These are phyloP conservation scores for Nymphalis polychloros DNA, from an alignment of 2,888 invertebrate species.

Conservation along the genomic window DNA sequence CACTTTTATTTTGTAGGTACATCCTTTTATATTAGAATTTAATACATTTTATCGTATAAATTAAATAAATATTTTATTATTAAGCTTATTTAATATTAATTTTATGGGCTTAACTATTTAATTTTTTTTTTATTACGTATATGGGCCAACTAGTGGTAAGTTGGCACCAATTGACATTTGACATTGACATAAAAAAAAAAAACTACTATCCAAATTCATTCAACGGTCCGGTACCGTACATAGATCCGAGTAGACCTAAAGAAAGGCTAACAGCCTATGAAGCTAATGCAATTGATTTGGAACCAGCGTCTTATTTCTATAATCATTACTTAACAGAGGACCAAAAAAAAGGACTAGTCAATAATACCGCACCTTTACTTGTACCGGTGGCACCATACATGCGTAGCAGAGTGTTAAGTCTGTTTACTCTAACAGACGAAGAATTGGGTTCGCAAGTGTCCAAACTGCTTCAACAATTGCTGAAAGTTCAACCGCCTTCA, in stretches of 20 bases:
- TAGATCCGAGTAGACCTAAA: constrained; percentile 61
- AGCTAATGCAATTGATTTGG: constrained; percentile 53
- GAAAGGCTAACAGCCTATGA: constrained; percentile 48
- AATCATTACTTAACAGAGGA: constrained; percentile 54
- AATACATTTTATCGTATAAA: too few relatives aligned
- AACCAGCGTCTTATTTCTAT: constrained; percentile 88
- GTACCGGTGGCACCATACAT: constrained; percentile 70
- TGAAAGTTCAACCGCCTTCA: constrained; percentile 17
- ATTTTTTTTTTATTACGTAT: too few relatives aligned
- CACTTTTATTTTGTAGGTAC: too few relatives aligned
- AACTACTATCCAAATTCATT: constrained; percentile 97
- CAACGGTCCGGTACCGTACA: constrained; percentile 87
- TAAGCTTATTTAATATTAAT: too few relatives aligned
- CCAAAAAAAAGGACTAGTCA: constrained; percentile 44
- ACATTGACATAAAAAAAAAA: too few relatives aligned
- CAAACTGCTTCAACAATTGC: constrained; percentile 20
- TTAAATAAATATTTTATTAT: too few relatives aligned
- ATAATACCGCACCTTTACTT: constrained; percentile 39
- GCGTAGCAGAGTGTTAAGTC: constrained; percentile 87
- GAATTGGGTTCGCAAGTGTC: constrained; percentile 83
- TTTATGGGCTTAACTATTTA: too few relatives aligned
- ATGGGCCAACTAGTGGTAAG: too few relatives aligned
- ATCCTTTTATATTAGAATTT: too few relatives aligned
- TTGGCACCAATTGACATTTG: too few relatives aligned
- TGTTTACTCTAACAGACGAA: constrained; percentile 87